Evolutionary conservation across 2,888 invertebrate species (phyloP), one percentile per base, ranked within the genome.

Genomic region (Ophion ellenae): DNA sequence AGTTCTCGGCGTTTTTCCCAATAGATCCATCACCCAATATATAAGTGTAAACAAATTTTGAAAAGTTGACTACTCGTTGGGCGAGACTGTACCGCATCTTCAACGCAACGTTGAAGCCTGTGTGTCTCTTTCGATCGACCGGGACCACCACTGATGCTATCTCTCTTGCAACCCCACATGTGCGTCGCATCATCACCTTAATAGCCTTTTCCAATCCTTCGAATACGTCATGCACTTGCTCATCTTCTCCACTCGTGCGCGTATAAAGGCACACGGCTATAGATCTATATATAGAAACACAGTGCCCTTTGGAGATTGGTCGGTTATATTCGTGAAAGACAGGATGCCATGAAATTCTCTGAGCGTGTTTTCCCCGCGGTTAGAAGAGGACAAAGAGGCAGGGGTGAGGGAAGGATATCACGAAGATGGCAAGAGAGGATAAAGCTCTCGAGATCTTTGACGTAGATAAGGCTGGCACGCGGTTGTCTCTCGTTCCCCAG

Each of bases 391-490:
- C 24, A 74, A 64, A 45, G 70, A 64, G 77, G 53, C 14, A 14
- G 28, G 63, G 40, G 57, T 69, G 24, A 24, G 24, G 24, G 66
- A 71, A 71, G 80, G 69, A 84, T 87, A 86, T 86, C 85, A 80
- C n/a, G 75, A 78, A 81, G 85, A 83, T 83, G 85, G 85, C 83
- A 80, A 76, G 80, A 81, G 67, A 76, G 86, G 91, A 92, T 92
- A 92, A 92, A 92, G 89, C 90, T 66, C 89, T 89, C 89, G 88
- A 92, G 92, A 92, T 92, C 90, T 89, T 86, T 76, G 88, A 84
- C 83, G 88, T 89, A n/a, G 91, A 91, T 91, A 92, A 90, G 87
- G 85, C 84, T 79, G 77, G 87, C 84, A 53, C 76, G 77, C 75
- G 71, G 74, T 81, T 74, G 66, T 80, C 70, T 78, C 69, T 75